Base-by-base conservation (phyloP, 2,888 invertebrate genomes). In the Julus scandinavius region DNA sequence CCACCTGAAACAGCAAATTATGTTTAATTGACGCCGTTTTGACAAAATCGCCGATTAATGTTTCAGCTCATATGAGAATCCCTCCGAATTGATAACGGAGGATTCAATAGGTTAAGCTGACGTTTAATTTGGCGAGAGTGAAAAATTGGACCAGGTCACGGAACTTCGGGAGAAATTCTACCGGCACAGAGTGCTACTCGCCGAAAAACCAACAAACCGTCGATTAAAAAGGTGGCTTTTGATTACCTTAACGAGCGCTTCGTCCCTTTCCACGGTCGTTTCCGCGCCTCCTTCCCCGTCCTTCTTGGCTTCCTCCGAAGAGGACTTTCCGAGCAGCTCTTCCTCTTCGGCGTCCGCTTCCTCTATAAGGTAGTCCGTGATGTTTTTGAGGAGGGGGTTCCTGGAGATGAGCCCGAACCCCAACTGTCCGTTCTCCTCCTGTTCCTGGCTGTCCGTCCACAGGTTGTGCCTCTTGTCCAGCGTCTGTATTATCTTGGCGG, bases 321-420 rank as follows among this genome's bases (percentile, higher is more conserved):
- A 90, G 54, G 89, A 89, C 54, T 89, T 90, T 0, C 97, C 97
- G 4, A 98, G 92, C 1, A 98, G 93, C 92, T 98, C 99, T 90
- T 99, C 99, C 91, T 99, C 99, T 92, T 99, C 99, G 0, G 98
- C 99, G 6, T 97, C 98, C 0, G 98, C 98, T 93, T 99, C 99
- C 92, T 99, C 99, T 90, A 99, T 99, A 87, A 99, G 93, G 92
- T 97, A 99, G 92, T 99, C 99, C 0, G 99, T 98, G 90, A 99
- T 99, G 92, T 99, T 98, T 92, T 97, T 96, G 89, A 99, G 93
- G 7, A 99, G 96, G 0, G 99, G 99, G 93, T 99, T 99, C 90
- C 92, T 92, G 1, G 93, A 92, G 41, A 91, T 90, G 80, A 92
- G 90, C 20, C 92, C 91, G 88, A 91, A 90, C 9, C 91, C 90